These are phyloP conservation scores for Orgyia antiqua DNA, from an alignment of 2,888 invertebrate genomes.

Conservation along the genomic window DNA sequence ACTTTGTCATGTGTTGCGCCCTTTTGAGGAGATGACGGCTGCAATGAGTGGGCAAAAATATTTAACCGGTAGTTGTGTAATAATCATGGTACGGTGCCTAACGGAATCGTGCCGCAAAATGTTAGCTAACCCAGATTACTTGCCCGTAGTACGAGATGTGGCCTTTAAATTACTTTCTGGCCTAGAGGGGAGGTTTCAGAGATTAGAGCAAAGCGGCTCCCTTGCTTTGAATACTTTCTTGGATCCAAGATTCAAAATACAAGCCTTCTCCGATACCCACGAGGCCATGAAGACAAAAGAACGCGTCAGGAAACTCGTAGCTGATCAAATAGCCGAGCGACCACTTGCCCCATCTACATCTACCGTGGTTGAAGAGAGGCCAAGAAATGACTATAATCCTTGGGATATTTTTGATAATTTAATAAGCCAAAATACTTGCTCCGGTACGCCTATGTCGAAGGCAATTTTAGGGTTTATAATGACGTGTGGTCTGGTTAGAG, in stretches of 20 bases:
- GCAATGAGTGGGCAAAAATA: slow-evolving; percentile 24
- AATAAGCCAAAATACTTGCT: not conserved
- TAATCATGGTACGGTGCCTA: slow-evolving; percentile 21
- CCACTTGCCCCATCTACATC: not conserved
- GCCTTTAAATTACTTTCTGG: not conserved
- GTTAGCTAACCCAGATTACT: not conserved
- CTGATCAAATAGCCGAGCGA: not conserved
- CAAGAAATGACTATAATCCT: not conserved
- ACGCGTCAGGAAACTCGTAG: not conserved
- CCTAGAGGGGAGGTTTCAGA: slow-evolving; percentile 1
- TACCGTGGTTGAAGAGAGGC: not conserved
- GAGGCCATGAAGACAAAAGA: not conserved
- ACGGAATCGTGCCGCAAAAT: slow-evolving; percentile 3
- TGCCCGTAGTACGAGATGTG: not conserved
- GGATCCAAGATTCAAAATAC: slow-evolving; percentile 9
- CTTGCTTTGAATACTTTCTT: slow-evolving; percentile 6
- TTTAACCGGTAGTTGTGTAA: slow-evolving; percentile 21
- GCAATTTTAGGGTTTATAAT: too few relatives aligned
- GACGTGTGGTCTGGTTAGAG: too few relatives aligned
- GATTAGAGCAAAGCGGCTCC: slow-evolving; percentile 8
- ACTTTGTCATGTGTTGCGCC: slow-evolving; percentile 9
- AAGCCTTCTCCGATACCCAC: slow-evolving; percentile 1
- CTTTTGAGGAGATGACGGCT: slow-evolving; percentile 20
- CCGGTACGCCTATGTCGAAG: slow-evolving; percentile 3
- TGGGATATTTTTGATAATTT: slow-evolving; percentile 1